Evolutionary conservation across 2,113 vertebrate species (phyloP).

Genomic region (Piaya cayana): DNA sequence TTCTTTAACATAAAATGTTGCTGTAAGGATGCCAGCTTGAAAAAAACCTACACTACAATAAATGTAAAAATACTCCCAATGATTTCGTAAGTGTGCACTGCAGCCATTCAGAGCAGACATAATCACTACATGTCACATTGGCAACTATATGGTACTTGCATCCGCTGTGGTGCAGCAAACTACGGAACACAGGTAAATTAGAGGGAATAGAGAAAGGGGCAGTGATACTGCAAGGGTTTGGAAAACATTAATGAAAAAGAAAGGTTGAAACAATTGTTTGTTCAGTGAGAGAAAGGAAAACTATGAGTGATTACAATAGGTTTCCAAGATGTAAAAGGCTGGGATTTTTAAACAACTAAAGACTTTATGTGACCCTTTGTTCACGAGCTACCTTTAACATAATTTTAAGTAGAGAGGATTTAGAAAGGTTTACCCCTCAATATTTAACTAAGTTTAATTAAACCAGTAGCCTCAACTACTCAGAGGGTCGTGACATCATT

Average conservation of each 20-base stretch:
- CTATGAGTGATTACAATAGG: accelerated
- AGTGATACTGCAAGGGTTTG: background rate
- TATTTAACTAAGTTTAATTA: background rate
- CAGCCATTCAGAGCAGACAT: background rate
- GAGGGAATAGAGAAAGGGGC: background rate
- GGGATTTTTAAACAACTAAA: background rate
- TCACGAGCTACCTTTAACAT: accelerated
- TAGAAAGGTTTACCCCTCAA: background rate
- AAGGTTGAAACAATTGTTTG: background rate
- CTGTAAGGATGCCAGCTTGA: background rate
- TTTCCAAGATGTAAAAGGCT: background rate
- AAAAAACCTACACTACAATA: background rate
- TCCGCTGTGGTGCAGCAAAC: background rate
- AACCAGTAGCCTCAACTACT: background rate
- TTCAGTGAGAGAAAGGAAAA: background rate
- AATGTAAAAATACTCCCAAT: background rate
- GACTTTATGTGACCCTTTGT: background rate
- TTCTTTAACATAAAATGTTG: background rate
- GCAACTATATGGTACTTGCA: background rate
- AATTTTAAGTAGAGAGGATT: background rate
- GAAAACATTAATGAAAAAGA: background rate
- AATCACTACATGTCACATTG: background rate
- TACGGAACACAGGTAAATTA: background rate
- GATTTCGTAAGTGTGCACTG: background rate
- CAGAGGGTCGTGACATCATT: background rate